phyloP scores from a whole-genome alignment of 2,113 vertebrate species.

The Amphilophus citrinellus region DNA sequence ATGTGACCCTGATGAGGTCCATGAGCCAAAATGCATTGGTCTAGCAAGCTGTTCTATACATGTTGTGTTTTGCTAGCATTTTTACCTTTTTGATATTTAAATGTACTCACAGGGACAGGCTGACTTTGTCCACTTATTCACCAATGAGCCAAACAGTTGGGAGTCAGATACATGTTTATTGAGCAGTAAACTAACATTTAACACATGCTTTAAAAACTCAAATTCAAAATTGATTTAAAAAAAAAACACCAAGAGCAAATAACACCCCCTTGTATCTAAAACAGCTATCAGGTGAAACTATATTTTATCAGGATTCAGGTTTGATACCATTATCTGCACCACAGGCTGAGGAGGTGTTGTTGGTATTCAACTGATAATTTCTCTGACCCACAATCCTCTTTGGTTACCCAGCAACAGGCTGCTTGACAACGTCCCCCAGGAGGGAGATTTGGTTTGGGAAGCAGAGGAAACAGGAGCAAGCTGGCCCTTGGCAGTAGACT shows the following conservation, averaged over 20 bases:
- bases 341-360: conserved; percentile 38
- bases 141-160: background rate
- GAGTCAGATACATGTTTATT: conserved; percentile 3
- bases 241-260: background rate
- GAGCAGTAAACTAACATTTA: background rate
- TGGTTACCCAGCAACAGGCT: conserved; percentile 78
- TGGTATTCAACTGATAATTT: conserved; percentile 74
- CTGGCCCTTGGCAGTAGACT: conserved; percentile 41
- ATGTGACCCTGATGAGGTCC: background rate
- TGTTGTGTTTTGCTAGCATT: background rate
- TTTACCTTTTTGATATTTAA: background rate
- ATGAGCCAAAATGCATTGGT: background rate
- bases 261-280: background rate
- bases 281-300: background rate
- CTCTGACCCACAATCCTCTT: conserved; percentile 66
- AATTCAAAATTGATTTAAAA: background rate
- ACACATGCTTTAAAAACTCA: background rate
- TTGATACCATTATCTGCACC: conserved; percentile 19
- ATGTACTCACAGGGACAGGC: background rate
- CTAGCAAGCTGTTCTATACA: background rate
- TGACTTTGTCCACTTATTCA: conserved; percentile 7
- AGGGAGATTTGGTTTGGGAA: conserved; percentile 71
- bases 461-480: conserved; percentile 53
- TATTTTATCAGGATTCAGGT: conserved; percentile 2
- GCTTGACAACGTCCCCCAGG: conserved; percentile 61